These are phyloP conservation scores for Eutolmus rufibarbis DNA, from an alignment of 2,888 invertebrate genomes.

Conservation along the genomic window DNA sequence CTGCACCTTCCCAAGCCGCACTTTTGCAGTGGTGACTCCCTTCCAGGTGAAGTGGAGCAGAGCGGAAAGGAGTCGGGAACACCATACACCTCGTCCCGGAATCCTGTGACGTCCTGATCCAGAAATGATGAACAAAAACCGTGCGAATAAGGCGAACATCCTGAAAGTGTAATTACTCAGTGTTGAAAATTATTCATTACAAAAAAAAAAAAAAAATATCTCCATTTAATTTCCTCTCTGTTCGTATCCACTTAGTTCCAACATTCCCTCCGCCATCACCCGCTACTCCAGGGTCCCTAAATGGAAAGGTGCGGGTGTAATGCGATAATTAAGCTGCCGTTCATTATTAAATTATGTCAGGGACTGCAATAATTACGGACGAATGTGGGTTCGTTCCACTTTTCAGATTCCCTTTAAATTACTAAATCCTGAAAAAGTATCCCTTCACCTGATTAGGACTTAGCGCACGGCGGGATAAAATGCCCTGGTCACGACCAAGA, in stretches of 20 bases:
- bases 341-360: conserved; percentile 34
- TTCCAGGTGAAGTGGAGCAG: background rate
- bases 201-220: background rate
- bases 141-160: conserved; percentile 1
- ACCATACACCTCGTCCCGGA: background rate
- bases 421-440: background rate
- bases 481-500: too few relatives aligned
- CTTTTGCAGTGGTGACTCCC: background rate
- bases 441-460: background rate
- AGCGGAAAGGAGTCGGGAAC: background rate
- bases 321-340: conserved; percentile 21
- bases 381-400: background rate
- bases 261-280: background rate
- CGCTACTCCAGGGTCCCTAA: background rate
- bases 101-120: background rate
- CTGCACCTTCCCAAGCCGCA: background rate
- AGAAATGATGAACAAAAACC: conserved; percentile 8
- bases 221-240: conserved; percentile 28
- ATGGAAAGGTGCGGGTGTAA: background rate
- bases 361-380: conserved; percentile 18
- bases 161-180: conserved; percentile 25
- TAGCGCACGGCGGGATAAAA: background rate
- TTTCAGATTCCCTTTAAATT: background rate
- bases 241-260: background rate
- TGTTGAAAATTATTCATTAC: conserved; percentile 22